Evolutionary conservation across 2,797 vertebrate genomes (phyloP).

Genomic region (Xenops minutus): DNA sequence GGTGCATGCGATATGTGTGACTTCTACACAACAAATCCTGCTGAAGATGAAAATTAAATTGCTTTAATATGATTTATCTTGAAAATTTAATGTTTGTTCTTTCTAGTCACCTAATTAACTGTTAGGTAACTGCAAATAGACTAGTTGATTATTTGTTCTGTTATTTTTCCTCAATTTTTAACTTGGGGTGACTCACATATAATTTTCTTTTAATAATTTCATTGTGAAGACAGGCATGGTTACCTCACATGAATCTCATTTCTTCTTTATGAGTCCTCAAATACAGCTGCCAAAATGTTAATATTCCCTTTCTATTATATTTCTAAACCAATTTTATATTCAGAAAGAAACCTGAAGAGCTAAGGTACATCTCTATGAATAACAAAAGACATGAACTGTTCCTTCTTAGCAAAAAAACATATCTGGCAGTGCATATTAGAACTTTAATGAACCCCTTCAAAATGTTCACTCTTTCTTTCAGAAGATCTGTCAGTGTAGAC

Average conservation of each 20-base stretch:
- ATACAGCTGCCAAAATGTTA: background rate
- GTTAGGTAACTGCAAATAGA: background rate
- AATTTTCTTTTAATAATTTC: background rate
- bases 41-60: background rate
- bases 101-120: background rate
- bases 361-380: background rate
- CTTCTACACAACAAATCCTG: background rate
- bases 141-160: background rate
- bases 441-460: background rate
- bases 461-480: background rate
- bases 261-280: background rate
- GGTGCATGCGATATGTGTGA: background rate
- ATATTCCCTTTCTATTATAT: background rate
- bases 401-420: background rate
- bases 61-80: background rate
- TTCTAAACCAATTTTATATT: background rate
- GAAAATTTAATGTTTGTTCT: background rate
- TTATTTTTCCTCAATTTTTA: background rate
- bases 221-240: background rate
- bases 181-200: rapidly evolving
- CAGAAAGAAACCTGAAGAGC: background rate
- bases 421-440: background rate
- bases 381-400: background rate
- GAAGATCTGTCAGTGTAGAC: background rate
- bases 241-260: background rate